These are phyloP conservation scores for Vimba vimba DNA, from an alignment of 2,113 vertebrate genomes.

Conservation along the genomic window DNA sequence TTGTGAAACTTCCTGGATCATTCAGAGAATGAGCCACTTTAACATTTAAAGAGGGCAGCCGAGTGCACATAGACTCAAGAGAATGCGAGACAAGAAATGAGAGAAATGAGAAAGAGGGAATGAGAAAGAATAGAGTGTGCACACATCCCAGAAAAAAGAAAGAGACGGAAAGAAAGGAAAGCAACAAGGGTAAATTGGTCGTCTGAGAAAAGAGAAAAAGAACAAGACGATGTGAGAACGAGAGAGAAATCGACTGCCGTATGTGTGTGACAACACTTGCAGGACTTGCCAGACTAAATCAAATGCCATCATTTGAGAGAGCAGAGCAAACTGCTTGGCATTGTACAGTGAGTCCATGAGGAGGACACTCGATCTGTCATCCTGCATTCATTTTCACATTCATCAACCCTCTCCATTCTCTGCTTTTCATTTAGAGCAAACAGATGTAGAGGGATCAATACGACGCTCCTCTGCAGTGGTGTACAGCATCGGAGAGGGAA, in stretches of 20 bases:
- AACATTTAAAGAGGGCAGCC: background rate
- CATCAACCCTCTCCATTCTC: slow-evolving; percentile 49
- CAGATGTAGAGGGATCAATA: slow-evolving; percentile 45
- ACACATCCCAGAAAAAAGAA: background rate
- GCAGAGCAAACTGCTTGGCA: background rate
- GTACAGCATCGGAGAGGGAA: background rate
- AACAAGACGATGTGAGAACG: slow-evolving; percentile 9
- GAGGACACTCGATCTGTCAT: slow-evolving; percentile 44
- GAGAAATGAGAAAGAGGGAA: background rate
- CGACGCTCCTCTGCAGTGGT: background rate
- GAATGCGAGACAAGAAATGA: background rate
- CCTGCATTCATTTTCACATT: slow-evolving; percentile 48
- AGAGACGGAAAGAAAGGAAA: background rate
- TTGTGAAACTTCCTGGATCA: background rate
- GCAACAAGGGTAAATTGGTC: slow-evolving; percentile 10
- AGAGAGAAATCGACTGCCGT: slow-evolving; percentile 14
- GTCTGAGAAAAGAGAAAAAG: background rate
- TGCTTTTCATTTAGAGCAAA: slow-evolving; percentile 36
- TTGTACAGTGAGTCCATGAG: slow-evolving; percentile 20
- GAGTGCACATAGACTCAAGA: background rate
- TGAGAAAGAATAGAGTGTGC: background rate
- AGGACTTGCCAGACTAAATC: slow-evolving; percentile 30
- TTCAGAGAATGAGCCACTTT: background rate
- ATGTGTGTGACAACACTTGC: slow-evolving; percentile 37
- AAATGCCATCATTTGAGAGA: slow-evolving; percentile 42